These are phyloP conservation scores for Nyctibius bracteatus DNA, from an alignment of 2,113 vertebrate species.

Conservation along the genomic window DNA sequence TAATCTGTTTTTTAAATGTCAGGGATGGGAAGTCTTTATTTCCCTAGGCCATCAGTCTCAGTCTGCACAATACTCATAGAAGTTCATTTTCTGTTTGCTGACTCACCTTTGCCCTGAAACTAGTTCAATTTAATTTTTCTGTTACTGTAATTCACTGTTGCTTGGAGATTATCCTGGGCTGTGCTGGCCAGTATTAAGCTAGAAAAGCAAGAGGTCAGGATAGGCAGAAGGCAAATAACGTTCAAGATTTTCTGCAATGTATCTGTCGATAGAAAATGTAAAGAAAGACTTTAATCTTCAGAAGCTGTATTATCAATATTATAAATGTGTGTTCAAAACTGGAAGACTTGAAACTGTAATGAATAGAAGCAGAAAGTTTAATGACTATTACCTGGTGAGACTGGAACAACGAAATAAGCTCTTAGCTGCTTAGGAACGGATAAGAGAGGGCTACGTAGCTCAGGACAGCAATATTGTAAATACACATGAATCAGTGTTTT, in stretches of 20 bases:
- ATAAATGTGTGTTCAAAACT: not conserved
- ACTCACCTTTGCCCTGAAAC: not conserved
- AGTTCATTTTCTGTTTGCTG: not conserved
- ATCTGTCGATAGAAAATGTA: not conserved
- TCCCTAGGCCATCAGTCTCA: not conserved
- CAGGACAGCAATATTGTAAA: not conserved
- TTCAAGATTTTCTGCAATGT: not conserved
- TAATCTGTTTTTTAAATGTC: not conserved
- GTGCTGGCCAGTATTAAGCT: not conserved
- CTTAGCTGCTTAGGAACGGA: not conserved
- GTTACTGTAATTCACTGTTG: not conserved
- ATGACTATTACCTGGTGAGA: not conserved
- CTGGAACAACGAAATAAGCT: not conserved
- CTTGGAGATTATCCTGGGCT: slow-evolving; percentile 3
- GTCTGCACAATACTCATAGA: not conserved
- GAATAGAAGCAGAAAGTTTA: not conserved
- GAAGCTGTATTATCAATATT: not conserved
- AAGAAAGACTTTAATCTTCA: not conserved
- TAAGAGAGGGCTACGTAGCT: not conserved
- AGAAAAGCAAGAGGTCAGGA: not conserved
- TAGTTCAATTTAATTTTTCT: not conserved
- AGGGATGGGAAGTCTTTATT: not conserved
- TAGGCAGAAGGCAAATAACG: not conserved
- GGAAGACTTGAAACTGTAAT: not conserved
- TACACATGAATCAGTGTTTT: not conserved